Conservation (phyloP, 2,113 vertebrate species). For the Corydoras maculifer region DNA sequence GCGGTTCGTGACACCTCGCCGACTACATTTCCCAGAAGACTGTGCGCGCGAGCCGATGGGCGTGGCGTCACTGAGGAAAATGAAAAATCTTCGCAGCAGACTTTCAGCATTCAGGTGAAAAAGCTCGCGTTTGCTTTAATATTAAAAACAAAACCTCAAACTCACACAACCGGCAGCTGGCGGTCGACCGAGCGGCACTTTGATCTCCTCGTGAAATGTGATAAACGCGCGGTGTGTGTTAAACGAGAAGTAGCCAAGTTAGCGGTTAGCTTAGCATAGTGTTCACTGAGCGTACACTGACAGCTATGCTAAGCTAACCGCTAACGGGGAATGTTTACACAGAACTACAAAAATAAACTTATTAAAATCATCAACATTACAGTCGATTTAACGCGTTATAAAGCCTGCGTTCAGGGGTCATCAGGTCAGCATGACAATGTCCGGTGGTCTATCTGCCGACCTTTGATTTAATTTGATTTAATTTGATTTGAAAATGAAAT, state of each 20-base stretch:
- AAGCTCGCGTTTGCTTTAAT: not conserved
- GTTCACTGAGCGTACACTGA: not conserved
- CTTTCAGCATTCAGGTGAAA: constrained; percentile 58
- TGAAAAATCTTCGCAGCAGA: constrained; percentile 50
- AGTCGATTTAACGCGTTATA: too few species aligned
- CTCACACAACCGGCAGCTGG: not conserved
- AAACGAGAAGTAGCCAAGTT: not conserved
- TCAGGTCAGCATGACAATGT: too few species aligned
- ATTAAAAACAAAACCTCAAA: not conserved
- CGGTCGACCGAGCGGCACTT: not conserved
- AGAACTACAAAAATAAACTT: too few species aligned
- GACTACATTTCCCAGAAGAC: constrained; percentile 71
- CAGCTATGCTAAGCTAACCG: constrained; percentile 14
- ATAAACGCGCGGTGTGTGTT: not conserved
- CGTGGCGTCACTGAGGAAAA: constrained; percentile 52
- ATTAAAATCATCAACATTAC: too few species aligned
- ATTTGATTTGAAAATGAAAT: too few species aligned
- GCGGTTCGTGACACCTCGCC: not conserved
- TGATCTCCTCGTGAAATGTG: not conserved
- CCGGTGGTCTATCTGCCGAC: too few species aligned
- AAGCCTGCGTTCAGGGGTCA: too few species aligned
- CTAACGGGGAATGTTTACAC: not conserved
- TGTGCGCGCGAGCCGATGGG: constrained; percentile 10
- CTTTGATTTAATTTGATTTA: too few species aligned
- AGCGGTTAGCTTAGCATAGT: constrained; percentile 11